Conservation (phyloP, 1,140 invertebrate genomes). For the Drosophila sp. region DNA sequence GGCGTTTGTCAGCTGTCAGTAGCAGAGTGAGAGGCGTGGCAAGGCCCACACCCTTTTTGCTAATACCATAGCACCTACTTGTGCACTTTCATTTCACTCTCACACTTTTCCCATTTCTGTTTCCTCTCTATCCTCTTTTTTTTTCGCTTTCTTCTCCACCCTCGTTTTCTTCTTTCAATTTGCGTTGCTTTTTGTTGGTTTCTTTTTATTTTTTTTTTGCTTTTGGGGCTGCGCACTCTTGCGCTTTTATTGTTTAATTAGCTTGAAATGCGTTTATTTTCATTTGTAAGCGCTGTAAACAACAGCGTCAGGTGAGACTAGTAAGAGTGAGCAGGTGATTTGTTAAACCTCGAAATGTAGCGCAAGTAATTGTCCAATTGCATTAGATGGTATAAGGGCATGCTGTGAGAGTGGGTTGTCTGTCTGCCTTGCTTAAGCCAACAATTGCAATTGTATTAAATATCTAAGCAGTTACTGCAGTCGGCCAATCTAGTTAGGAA, state of each 20-base stretch:
- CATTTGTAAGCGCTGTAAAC: slow-evolving; percentile 74
- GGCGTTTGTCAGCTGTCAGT: slow-evolving; percentile 72
- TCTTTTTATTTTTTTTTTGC: slow-evolving; percentile 55
- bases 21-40: slow-evolving; percentile 18
- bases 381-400: slow-evolving; percentile 25
- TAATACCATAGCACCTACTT: slow-evolving; percentile 45
- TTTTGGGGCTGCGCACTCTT: slow-evolving; percentile 42
- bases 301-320: slow-evolving; percentile 48
- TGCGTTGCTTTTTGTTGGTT: slow-evolving; percentile 39
- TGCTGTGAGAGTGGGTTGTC: neutral
- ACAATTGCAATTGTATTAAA: slow-evolving; percentile 33
- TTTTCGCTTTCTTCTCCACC: slow-evolving; percentile 3
- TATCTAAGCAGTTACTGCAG: neutral
- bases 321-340: slow-evolving; percentile 55
- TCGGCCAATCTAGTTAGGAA: slow-evolving; percentile 32
- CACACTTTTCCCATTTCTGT: slow-evolving; percentile 42
- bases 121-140: slow-evolving; percentile 20
- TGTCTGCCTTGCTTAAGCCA: slow-evolving; percentile 24
- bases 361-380: slow-evolving; percentile 47
- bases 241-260: slow-evolving; percentile 79
- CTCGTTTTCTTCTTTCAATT: slow-evolving; percentile 15
- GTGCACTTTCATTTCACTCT: slow-evolving; percentile 61
- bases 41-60: slow-evolving; percentile 43
- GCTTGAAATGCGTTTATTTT: slow-evolving; percentile 80
- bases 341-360: slow-evolving; percentile 69